These are phyloP conservation scores for Siniperca obscura DNA, from an alignment of 2,797 vertebrate species.

Conservation along the genomic window DNA sequence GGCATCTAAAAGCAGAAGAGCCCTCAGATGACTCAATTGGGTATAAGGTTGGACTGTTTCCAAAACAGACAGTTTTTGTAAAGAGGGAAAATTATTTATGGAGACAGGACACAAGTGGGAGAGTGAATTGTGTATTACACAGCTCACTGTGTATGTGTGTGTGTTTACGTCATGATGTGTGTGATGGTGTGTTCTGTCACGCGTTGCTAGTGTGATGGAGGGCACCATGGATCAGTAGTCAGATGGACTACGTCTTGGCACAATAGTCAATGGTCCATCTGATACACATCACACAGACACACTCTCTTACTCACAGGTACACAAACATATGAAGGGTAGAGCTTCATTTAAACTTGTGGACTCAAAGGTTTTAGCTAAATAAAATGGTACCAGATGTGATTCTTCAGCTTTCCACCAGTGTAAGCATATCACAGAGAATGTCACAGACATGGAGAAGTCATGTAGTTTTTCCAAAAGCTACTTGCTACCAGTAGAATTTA, in stretches of 20 bases:
- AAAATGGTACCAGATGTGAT: background rate
- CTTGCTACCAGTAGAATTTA: background rate
- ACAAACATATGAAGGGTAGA: background rate
- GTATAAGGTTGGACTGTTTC: slow-evolving; percentile 28
- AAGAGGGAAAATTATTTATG: slow-evolving; percentile 32
- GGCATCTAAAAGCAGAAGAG: slow-evolving; percentile 35
- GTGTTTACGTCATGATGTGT: slow-evolving; percentile 7
- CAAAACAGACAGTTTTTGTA: slow-evolving; percentile 27
- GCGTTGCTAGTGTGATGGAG: slow-evolving; percentile 62
- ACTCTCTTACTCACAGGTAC: slow-evolving; percentile 8
- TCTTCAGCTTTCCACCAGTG: background rate
- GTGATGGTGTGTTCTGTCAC: slow-evolving; percentile 51
- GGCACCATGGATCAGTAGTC: slow-evolving; percentile 66
- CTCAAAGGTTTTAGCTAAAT: slow-evolving; percentile 3
- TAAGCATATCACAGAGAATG: background rate
- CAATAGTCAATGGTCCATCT: slow-evolving; percentile 32
- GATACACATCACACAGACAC: slow-evolving; percentile 11
- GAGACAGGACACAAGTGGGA: slow-evolving; percentile 26
- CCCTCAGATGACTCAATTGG: slow-evolving; percentile 20
- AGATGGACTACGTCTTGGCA: slow-evolving; percentile 56
- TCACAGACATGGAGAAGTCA: background rate
- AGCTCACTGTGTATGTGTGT: slow-evolving; percentile 9
- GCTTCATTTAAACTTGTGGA: slow-evolving; percentile 20
- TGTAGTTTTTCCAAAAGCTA: background rate
- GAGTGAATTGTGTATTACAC: slow-evolving; percentile 20